Conservation (phyloP, 2,888 invertebrate genomes). For the Pristionchus arcanus region DNA sequence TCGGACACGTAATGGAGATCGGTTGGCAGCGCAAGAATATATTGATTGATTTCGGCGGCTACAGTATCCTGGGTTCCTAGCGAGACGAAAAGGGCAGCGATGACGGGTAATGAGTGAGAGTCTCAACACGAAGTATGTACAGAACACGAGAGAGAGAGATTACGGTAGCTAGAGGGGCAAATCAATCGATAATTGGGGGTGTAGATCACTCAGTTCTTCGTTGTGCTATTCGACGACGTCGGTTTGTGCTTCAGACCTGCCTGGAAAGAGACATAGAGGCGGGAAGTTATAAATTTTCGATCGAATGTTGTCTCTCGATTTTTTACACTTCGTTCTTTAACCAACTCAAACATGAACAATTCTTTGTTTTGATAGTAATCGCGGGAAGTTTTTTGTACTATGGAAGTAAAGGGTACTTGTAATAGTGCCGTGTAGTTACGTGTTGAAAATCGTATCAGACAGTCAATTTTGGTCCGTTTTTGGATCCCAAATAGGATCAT, state of each 20-base stretch:
- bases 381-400: too few species aligned
- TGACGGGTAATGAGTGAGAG: background rate
- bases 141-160: conserved; percentile 16
- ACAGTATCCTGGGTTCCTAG: conserved; percentile 48
- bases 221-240: conserved; percentile 5
- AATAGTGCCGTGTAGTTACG: too few species aligned
- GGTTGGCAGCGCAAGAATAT: conserved; percentile 49
- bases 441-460: too few species aligned
- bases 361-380: too few species aligned
- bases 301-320: background rate
- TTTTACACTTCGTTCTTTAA: too few species aligned
- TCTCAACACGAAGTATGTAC: conserved; percentile 48
- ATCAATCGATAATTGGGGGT: conserved; percentile 15
- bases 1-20: conserved; percentile 49
- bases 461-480: too few species aligned
- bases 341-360: too few species aligned
- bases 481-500: too few species aligned
- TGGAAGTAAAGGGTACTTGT: too few species aligned
- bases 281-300: background rate
- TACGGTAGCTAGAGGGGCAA: background rate
- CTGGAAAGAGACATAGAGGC: conserved; percentile 16
- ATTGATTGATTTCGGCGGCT: background rate
- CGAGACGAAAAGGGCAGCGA: background rate
- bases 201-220: conserved; percentile 13
- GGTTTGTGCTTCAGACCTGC: conserved; percentile 32